Percentiles rank a stretch among this genome's conserved stretches.
phyloP scores from a whole-genome alignment of 2,888 invertebrate species.

The Xylota sylvarum region DNA sequence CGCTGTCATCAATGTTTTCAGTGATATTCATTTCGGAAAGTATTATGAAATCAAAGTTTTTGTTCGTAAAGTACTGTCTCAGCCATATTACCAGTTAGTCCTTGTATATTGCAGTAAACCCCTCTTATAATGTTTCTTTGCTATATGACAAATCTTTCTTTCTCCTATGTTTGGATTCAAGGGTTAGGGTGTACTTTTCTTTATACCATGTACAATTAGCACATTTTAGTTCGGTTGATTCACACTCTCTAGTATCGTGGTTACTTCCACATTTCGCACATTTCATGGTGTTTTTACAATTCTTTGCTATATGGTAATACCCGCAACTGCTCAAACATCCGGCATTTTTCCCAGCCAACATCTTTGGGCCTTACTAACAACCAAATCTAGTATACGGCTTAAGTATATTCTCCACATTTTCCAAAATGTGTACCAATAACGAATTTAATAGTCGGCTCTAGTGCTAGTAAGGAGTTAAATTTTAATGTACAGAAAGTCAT shows the following conservation, averaged over 20 bases:
- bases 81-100: too few relatives aligned
- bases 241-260: too few relatives aligned
- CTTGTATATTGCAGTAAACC: too few relatives aligned
- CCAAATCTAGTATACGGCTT: too few relatives aligned
- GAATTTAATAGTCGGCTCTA: too few relatives aligned
- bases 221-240: neutral
- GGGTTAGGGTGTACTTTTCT: neutral
- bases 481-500: too few relatives aligned
- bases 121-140: too few relatives aligned
- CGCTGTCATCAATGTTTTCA: too few relatives aligned
- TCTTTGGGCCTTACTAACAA: too few relatives aligned
- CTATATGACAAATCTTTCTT: neutral
- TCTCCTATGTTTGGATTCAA: neutral
- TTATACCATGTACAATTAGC: neutral
- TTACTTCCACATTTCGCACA: neutral
- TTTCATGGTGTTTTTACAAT: neutral
- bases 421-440: too few relatives aligned
- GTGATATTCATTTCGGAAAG: neutral
- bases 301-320: neutral
- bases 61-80: neutral
- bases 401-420: too few relatives aligned
- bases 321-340: neutral
- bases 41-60: neutral
- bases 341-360: neutral
- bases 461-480: too few relatives aligned